Evolutionary conservation across 2,797 vertebrate species (phyloP).

Genomic region (Sylvilagus floridanus): DNA sequence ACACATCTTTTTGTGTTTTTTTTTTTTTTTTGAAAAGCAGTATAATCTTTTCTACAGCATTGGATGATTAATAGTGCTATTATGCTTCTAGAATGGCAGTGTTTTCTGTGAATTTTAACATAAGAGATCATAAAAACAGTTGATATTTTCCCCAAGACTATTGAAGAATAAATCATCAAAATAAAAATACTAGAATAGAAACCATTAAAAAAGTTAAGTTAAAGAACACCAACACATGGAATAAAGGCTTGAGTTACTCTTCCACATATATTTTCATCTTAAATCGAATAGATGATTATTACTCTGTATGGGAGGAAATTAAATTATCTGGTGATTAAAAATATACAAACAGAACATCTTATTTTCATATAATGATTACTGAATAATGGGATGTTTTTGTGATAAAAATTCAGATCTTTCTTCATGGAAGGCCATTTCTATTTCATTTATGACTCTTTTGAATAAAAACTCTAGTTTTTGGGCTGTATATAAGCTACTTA

Average conservation of each 20-base stretch:
- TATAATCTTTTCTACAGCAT: neutral
- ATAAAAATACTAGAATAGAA: neutral
- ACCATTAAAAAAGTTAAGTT: conserved; percentile 43
- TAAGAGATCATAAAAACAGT: conserved; percentile 37
- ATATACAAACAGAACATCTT: neutral
- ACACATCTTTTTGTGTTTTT: neutral
- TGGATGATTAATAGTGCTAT: conserved; percentile 57
- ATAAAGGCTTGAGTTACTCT: neutral
- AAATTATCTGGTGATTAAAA: conserved; percentile 14
- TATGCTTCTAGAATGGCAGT: neutral
- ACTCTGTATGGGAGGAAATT: neutral
- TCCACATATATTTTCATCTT: neutral
- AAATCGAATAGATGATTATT: neutral
- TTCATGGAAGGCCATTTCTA: neutral
- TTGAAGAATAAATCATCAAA: conserved; percentile 39
- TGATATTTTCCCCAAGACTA: neutral
- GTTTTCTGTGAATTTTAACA: conserved; percentile 65
- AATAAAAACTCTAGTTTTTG: neutral
- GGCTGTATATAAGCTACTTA: neutral
- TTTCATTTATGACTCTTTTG: neutral
- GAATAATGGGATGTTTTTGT: neutral
- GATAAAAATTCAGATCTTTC: neutral
- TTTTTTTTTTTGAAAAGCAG: neutral
- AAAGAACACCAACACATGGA: neutral
- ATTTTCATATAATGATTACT: neutral